Percentiles rank a stretch among this genome's conserved stretches.
These are phyloP conservation scores for Oceanodroma leucorhoa DNA, from an alignment of 2,797 vertebrate species.

Conservation along the genomic window DNA sequence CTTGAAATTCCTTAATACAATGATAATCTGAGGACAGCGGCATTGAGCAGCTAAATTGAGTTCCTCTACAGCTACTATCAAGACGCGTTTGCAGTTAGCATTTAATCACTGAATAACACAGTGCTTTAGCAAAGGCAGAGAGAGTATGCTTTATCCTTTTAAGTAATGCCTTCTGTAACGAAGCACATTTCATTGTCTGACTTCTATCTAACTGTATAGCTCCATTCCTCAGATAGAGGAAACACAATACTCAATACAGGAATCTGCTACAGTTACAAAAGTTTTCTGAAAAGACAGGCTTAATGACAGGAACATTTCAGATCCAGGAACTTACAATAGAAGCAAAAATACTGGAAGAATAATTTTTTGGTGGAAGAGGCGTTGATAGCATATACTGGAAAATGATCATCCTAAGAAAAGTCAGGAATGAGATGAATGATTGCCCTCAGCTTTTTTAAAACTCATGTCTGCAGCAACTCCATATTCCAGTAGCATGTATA, in stretches of 20 bases:
- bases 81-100: background rate
- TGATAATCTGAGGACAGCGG: background rate
- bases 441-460: background rate
- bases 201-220: background rate
- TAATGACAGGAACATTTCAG: background rate
- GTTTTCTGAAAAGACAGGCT: background rate
- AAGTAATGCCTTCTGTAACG: background rate
- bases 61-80: background rate
- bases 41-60: background rate
- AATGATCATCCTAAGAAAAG: background rate
- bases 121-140: background rate
- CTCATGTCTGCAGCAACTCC: background rate
- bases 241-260: background rate
- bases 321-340: background rate
- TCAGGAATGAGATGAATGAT: background rate
- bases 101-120: background rate
- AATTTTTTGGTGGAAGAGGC: background rate
- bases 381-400: background rate
- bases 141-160: background rate
- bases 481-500: background rate
- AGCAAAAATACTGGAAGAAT: background rate
- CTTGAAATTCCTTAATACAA: constrained; percentile 7
- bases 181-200: background rate
- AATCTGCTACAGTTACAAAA: background rate
- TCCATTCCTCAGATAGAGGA: background rate